phyloP scores from a whole-genome alignment of 2,113 vertebrate species.

The Pteropus alecto region DNA sequence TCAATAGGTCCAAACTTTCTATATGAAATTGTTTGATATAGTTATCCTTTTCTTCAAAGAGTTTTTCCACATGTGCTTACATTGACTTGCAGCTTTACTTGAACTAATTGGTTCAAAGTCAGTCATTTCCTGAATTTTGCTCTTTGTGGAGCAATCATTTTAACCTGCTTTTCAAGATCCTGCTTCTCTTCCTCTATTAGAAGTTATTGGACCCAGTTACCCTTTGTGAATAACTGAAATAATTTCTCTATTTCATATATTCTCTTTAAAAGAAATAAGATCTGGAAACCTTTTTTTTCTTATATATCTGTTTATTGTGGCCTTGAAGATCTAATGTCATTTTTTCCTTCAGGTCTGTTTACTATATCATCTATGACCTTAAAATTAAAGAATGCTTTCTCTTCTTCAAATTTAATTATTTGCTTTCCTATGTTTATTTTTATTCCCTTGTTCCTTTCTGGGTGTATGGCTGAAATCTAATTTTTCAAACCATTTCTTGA shows the following conservation, averaged over 20 bases:
- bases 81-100: background rate
- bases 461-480: background rate
- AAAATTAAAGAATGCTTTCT: background rate
- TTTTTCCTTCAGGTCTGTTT: background rate
- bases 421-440: background rate
- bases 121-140: background rate
- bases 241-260: background rate
- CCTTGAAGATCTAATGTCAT: background rate
- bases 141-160: background rate
- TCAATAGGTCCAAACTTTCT: background rate
- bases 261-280: background rate
- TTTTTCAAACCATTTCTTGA: background rate
- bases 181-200: background rate
- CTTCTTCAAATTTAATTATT: background rate
- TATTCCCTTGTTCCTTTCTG: background rate
- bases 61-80: background rate
- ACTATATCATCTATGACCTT: background rate
- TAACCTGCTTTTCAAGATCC: background rate
- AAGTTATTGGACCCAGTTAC: background rate
- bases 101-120: background rate
- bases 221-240: background rate
- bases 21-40: background rate
- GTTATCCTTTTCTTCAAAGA: background rate
- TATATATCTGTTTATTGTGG: background rate
- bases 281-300: background rate